Evolutionary conservation across 2,888 invertebrate genomes (phyloP).

Genomic region (Hermaeophaga mercurialis): DNA sequence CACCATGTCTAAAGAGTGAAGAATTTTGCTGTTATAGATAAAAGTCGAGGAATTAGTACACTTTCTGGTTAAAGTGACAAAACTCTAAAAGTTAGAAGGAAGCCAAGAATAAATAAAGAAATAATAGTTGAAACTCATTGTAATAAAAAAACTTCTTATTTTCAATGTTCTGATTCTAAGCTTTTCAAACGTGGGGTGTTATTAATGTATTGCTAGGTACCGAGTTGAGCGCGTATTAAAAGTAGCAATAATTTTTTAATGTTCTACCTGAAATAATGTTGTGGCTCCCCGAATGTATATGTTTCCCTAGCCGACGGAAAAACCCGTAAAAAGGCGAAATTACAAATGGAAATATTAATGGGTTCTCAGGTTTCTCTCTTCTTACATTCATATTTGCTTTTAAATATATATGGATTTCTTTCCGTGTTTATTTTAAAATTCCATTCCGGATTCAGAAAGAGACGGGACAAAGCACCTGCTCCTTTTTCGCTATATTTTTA

Average conservation of each 20-base stretch:
- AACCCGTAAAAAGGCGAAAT: slow-evolving; percentile 39
- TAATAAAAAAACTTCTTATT: too few species aligned
- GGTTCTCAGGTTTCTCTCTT: slow-evolving; percentile 37
- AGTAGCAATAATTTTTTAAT: slow-evolving; percentile 40
- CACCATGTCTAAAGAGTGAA: too few species aligned
- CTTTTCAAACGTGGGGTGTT: not conserved
- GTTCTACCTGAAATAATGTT: slow-evolving; percentile 45
- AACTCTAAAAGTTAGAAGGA: too few species aligned
- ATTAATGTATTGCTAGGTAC: slow-evolving; percentile 14
- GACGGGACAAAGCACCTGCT: slow-evolving; percentile 5
- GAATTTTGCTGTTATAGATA: too few species aligned
- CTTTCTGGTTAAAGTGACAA: too few species aligned
- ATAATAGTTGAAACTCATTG: too few species aligned
- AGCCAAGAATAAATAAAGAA: too few species aligned
- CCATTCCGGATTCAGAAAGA: slow-evolving; percentile 4
- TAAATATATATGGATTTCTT: slow-evolving; percentile 32
- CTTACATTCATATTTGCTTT: slow-evolving; percentile 36
- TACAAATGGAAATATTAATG: slow-evolving; percentile 51
- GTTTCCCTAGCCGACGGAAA: slow-evolving; percentile 39
- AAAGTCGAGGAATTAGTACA: too few species aligned
- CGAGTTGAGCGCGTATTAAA: not conserved
- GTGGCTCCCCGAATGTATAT: slow-evolving; percentile 47
- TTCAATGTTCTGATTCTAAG: not conserved
- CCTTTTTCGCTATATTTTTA: too few species aligned
- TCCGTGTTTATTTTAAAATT: slow-evolving; percentile 20